A percentile compares a stretch with the other conserved stretches of the same genome.
phyloP scores from a whole-genome alignment of 2,113 vertebrate genomes.

The Lepidothrix coronata region DNA sequence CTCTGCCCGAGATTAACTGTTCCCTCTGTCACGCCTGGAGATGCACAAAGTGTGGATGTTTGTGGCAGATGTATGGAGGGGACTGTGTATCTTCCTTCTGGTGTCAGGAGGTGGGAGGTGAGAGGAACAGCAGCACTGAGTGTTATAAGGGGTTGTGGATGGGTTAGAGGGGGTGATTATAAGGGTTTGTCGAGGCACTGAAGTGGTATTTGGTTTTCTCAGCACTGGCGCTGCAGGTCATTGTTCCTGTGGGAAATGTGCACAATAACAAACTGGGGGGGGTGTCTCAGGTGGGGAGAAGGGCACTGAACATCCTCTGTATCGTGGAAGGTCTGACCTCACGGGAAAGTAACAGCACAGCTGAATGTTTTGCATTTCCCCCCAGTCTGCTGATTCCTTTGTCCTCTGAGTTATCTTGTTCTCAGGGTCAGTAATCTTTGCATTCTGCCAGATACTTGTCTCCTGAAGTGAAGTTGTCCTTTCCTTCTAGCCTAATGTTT shows the following conservation, averaged over 20 bases:
- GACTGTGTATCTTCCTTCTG: background rate
- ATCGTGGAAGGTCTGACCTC: background rate
- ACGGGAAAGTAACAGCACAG: background rate
- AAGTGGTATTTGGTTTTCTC: background rate
- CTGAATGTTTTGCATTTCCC: background rate
- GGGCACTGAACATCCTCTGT: background rate
- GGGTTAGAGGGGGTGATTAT: accelerated
- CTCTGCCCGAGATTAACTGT: background rate
- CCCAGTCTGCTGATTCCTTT: background rate
- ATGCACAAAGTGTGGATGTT: background rate
- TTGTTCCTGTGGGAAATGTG: background rate
- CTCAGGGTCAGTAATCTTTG: background rate
- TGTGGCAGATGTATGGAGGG: background rate
- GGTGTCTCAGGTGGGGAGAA: background rate
- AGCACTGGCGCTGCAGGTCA: background rate
- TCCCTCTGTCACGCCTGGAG: background rate
- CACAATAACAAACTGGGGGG: background rate
- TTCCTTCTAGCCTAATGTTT: conserved; percentile 14
- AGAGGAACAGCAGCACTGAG: background rate
- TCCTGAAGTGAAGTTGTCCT: conserved; percentile 12
- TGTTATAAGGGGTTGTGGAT: background rate
- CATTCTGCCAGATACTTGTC: background rate
- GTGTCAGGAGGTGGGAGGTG: background rate
- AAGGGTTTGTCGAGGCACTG: background rate
- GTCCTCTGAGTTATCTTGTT: background rate